Evolutionary conservation across 2,113 vertebrate genomes (phyloP).

Genomic region (Hypanus sabinus): DNA sequence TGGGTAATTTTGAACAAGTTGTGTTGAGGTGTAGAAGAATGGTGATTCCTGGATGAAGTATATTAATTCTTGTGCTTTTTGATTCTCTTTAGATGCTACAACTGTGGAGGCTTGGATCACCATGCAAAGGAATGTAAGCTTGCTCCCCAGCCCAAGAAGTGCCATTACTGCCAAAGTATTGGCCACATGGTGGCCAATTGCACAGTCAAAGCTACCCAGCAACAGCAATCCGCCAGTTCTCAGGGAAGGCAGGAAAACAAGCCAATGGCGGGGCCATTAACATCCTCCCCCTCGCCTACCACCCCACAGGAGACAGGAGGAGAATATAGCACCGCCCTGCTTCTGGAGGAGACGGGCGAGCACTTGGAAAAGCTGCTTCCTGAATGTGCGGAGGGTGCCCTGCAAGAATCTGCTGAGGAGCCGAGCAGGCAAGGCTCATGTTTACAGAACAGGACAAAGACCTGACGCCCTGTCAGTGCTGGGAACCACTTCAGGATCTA

Average conservation of each 20-base stretch:
- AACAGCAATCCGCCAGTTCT: slow-evolving; percentile 70
- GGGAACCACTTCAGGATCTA: neutral
- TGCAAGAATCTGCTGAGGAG: slow-evolving; percentile 1
- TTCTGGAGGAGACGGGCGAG: slow-evolving; percentile 71
- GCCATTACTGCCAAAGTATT: slow-evolving; percentile 96
- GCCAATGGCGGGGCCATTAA: neutral
- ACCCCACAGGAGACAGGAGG: neutral
- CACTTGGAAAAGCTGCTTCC: slow-evolving; percentile 55
- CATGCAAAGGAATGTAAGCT: slow-evolving; percentile 97
- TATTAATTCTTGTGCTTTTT: neutral
- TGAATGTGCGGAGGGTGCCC: slow-evolving; percentile 54
- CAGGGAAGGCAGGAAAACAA: slow-evolving; percentile 68
- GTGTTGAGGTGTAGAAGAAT: neutral
- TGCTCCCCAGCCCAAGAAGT: slow-evolving; percentile 97
- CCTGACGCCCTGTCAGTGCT: neutral
- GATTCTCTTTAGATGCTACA: slow-evolving; percentile 75
- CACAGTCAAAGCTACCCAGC: slow-evolving; percentile 64
- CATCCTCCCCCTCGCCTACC: neutral
- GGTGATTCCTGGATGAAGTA: neutral
- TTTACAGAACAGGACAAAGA: slow-evolving; percentile 16
- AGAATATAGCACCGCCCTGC: slow-evolving; percentile 50
- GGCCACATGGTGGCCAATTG: slow-evolving; percentile 93
- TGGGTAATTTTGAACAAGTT: neutral
- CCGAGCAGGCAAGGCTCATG: neutral
- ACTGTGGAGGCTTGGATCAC: slow-evolving; percentile 95